These are phyloP conservation scores for Drosophila sordidula DNA, from an alignment of 2,888 invertebrate genomes.

Conservation along the genomic window DNA sequence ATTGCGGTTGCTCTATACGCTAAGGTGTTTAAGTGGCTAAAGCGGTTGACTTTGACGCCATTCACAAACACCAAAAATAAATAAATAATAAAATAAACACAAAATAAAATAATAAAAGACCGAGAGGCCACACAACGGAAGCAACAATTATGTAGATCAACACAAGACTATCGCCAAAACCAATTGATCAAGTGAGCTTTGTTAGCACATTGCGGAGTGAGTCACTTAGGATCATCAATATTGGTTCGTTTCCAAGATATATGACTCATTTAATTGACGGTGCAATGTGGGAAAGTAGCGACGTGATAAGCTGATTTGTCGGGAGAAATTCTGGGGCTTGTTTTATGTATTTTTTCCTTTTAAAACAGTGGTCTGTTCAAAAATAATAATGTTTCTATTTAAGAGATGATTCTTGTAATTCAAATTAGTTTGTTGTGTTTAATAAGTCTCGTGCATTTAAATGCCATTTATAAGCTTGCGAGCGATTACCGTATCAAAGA, in stretches of 20 bases:
- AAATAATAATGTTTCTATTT: too few relatives aligned
- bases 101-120: slow-evolving; percentile 15
- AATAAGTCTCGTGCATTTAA: too few relatives aligned
- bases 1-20: slow-evolving; percentile 37
- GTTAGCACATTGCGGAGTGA: slow-evolving; percentile 28
- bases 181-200: slow-evolving; percentile 53
- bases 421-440: too few relatives aligned
- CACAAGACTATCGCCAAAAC: slow-evolving; percentile 4
- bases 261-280: slow-evolving; percentile 37
- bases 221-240: slow-evolving; percentile 39
- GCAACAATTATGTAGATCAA: slow-evolving; percentile 55
- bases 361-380: too few relatives aligned
- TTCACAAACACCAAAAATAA: slow-evolving; percentile 51
- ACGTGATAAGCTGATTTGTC: slow-evolving; percentile 36
- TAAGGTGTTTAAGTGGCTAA: slow-evolving; percentile 28
- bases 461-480: too few relatives aligned
- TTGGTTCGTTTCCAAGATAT: slow-evolving; percentile 8
- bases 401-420: too few relatives aligned
- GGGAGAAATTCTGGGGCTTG: background rate
- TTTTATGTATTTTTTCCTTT: too few relatives aligned
- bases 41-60: slow-evolving; percentile 62
- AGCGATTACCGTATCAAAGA: too few relatives aligned
- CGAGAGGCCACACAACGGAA: slow-evolving; percentile 34
- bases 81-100: slow-evolving; percentile 23
- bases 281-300: slow-evolving; percentile 25